A percentile compares a stretch with the other conserved stretches of the same genome.
Conservation (phyloP, 2,888 invertebrate genomes). For the Thera britannica region DNA sequence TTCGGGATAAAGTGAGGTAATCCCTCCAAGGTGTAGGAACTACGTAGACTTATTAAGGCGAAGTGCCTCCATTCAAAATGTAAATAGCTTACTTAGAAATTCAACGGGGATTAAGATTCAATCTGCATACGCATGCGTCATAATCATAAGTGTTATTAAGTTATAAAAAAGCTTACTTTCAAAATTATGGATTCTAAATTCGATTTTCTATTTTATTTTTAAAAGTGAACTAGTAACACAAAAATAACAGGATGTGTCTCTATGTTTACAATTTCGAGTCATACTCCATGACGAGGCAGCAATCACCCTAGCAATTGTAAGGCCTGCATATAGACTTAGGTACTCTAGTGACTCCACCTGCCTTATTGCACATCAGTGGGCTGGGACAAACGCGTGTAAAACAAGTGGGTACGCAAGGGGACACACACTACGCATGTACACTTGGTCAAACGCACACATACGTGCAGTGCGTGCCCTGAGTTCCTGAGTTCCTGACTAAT, state of each 20-base stretch:
- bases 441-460: conserved; percentile 28
- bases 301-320: conserved; percentile 46
- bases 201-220: not conserved
- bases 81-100: conserved; percentile 72
- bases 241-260: not conserved
- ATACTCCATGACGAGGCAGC: conserved; percentile 3
- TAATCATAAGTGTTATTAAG: conserved; percentile 50
- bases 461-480: conserved; percentile 25
- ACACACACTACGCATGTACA: conserved; percentile 41
- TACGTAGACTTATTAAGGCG: conserved; percentile 68
- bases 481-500: conserved; percentile 31
- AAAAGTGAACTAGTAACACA: not conserved
- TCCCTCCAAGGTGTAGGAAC: conserved; percentile 64
- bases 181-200: conserved; percentile 2
- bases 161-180: conserved; percentile 11
- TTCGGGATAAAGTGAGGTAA: conserved; percentile 74
- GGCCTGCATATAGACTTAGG: conserved; percentile 63
- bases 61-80: conserved; percentile 66
- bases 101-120: conserved; percentile 64
- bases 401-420: conserved; percentile 48
- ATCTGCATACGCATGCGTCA: conserved; percentile 67
- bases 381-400: conserved; percentile 52
- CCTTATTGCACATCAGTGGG: conserved; percentile 50
- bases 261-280: not conserved
- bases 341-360: conserved; percentile 66